phyloP scores from a whole-genome alignment of 2,888 invertebrate species.

The Drosophila nr. fundita region DNA sequence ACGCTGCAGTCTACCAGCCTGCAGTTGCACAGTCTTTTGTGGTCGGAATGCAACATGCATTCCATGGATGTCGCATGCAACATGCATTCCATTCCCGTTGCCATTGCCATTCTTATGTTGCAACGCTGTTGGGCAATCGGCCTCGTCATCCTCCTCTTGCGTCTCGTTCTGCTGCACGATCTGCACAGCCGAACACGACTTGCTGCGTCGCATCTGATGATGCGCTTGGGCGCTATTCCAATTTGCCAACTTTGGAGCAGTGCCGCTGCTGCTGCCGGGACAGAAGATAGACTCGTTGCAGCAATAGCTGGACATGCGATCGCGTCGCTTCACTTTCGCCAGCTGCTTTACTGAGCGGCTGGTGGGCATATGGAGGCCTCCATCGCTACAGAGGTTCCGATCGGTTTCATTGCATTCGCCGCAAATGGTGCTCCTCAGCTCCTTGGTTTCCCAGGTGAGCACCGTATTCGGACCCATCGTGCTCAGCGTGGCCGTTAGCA shows the following conservation, averaged over 20 bases:
- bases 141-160: constrained; percentile 67
- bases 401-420: constrained; percentile 85
- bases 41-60: constrained; percentile 21
- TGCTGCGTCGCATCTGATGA: constrained; percentile 86
- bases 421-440: constrained; percentile 59
- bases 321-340: constrained; percentile 86
- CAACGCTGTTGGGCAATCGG: constrained; percentile 64
- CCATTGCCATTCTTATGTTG: constrained; percentile 52
- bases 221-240: constrained; percentile 44
- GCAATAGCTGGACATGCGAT: constrained; percentile 88
- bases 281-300: constrained; percentile 84
- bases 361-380: constrained; percentile 88
- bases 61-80: constrained; percentile 17
- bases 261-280: constrained; percentile 31
- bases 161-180: constrained; percentile 36
- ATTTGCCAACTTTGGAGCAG: constrained; percentile 42
- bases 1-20: constrained; percentile 66
- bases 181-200: constrained; percentile 88
- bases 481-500: constrained; percentile 31
- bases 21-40: constrained; percentile 53
- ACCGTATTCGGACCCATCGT: constrained; percentile 25
- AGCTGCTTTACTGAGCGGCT: constrained; percentile 86
- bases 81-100: constrained; percentile 19
- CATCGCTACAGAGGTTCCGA: constrained; percentile 86
- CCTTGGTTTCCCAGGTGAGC: constrained; percentile 25